These are phyloP conservation scores for Itoplectis maculator DNA, from an alignment of 2,888 invertebrate genomes.

Conservation along the genomic window DNA sequence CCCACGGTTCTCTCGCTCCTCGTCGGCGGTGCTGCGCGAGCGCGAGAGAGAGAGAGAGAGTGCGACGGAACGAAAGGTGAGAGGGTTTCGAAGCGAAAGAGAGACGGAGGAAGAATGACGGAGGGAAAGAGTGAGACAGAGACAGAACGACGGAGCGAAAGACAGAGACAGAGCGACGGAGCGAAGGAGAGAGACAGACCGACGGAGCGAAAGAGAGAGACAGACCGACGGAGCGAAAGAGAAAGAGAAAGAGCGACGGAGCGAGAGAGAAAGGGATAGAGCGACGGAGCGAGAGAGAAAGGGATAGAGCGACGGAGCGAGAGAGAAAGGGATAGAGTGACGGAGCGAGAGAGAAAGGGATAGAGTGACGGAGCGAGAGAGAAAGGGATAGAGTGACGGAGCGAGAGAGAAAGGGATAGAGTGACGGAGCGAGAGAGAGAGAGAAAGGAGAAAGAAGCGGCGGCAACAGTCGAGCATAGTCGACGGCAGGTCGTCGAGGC, in stretches of 20 bases:
- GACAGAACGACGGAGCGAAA: slow-evolving; percentile 21
- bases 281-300: slow-evolving; percentile 40
- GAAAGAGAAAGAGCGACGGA: slow-evolving; percentile 11
- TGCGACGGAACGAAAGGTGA: slow-evolving; percentile 30
- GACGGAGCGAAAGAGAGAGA: slow-evolving; percentile 8
- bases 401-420: neutral
- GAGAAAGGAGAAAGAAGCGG: slow-evolving; percentile 14
- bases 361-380: slow-evolving; percentile 37
- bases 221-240: no score
- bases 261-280: slow-evolving; percentile 28
- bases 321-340: slow-evolving; percentile 18
- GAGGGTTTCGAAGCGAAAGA: slow-evolving; percentile 42
- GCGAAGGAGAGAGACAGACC: neutral
- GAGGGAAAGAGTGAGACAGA: slow-evolving; percentile 7
- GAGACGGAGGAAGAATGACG: neutral
- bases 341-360: slow-evolving; percentile 26
- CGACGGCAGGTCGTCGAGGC: slow-evolving; percentile 45
- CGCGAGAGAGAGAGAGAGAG: slow-evolving; percentile 10
- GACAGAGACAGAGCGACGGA: neutral
- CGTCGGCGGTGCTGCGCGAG: slow-evolving; percentile 25
- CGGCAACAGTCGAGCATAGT: slow-evolving; percentile 47
- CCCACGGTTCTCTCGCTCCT: slow-evolving; percentile 69
- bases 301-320: no score
- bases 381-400: neutral
- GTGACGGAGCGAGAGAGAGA: slow-evolving; percentile 12